Evolutionary conservation across 2,797 vertebrate genomes (phyloP).

Genomic region (Sebastolobus alascanus): DNA sequence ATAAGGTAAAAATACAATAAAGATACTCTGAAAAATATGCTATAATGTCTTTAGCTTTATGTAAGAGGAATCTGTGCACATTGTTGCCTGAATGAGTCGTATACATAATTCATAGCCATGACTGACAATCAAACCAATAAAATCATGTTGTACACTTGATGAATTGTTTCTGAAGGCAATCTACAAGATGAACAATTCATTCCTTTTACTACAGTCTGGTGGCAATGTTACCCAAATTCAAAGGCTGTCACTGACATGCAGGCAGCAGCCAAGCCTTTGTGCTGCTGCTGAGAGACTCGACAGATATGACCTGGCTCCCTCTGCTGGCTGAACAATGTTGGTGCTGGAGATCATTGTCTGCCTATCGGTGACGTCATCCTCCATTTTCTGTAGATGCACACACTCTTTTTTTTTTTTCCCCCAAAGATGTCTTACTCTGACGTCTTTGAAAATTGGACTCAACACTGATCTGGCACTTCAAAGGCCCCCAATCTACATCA

Average conservation of each 20-base stretch:
- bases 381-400: conserved; percentile 74
- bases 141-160: neutral
- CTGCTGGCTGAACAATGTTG: conserved; percentile 60
- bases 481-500: conserved; percentile 62
- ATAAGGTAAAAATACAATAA: neutral
- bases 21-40: neutral
- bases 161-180: conserved; percentile 14
- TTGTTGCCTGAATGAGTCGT: neutral
- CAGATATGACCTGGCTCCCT: conserved; percentile 57
- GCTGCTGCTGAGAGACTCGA: neutral
- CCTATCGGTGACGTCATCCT: conserved; percentile 65
- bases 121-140: neutral
- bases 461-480: conserved; percentile 60
- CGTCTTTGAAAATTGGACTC: conserved; percentile 46
- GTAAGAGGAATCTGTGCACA: neutral
- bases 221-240: neutral
- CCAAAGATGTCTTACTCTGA: conserved; percentile 17
- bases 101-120: neutral
- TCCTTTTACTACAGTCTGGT: neutral
- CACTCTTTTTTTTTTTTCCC: conserved; percentile 7
- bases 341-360: conserved; percentile 58
- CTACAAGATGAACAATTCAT: conserved; percentile 10
- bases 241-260: conserved; percentile 23
- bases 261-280: conserved; percentile 18
- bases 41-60: neutral